Evolutionary conservation across 2,797 vertebrate species (phyloP).

Genomic region (Erpetoichthys calabaricus): DNA sequence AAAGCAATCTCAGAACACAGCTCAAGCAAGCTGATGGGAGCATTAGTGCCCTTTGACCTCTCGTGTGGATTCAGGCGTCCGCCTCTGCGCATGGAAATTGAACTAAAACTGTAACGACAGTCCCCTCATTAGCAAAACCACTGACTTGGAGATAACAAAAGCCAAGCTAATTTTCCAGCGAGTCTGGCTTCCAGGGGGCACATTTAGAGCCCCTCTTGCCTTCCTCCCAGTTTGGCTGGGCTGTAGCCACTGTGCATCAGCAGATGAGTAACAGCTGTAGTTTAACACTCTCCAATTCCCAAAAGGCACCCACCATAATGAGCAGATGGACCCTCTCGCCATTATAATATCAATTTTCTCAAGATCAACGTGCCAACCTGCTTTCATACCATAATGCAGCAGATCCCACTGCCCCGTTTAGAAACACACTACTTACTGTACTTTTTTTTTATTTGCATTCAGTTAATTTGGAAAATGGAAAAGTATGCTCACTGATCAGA

Average conservation of each 20-base stretch:
- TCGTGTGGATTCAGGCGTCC: not conserved
- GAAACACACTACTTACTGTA: not conserved
- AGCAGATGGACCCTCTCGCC: slow-evolving; percentile 1
- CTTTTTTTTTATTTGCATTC: slow-evolving; percentile 7
- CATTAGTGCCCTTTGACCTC: not conserved
- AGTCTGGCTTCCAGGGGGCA: not conserved
- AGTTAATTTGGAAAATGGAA: not conserved
- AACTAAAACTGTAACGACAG: not conserved
- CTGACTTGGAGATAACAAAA: not conserved
- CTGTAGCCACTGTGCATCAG: not conserved
- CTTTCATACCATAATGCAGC: not conserved
- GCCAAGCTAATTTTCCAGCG: not conserved
- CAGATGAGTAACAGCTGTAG: slow-evolving; percentile 1
- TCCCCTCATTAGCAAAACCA: not conserved
- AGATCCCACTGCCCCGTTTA: not conserved
- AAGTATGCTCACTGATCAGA: no score
- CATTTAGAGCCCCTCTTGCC: not conserved
- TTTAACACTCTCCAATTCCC: not conserved
- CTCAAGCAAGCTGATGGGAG: not conserved
- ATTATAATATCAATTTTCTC: not conserved
- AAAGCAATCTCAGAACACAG: not conserved
- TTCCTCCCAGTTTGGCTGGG: not conserved
- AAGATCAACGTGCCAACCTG: not conserved
- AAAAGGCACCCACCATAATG: not conserved
- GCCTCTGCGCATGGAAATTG: not conserved